These are phyloP conservation scores for Nomada ruficornis DNA, from an alignment of 2,888 invertebrate genomes.

Conservation along the genomic window DNA sequence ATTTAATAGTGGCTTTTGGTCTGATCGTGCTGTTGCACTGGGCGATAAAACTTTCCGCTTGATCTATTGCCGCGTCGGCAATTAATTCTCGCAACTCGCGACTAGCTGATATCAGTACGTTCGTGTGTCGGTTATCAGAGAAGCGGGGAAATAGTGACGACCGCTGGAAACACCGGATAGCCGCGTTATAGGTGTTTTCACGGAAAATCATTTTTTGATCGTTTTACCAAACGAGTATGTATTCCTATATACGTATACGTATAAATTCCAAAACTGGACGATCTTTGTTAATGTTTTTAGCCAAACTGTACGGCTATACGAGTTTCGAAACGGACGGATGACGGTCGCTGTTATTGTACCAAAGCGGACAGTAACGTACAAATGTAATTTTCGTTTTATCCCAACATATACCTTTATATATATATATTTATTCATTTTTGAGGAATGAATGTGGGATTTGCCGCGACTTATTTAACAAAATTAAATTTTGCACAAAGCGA, in stretches of 20 bases:
- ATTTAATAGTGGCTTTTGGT: constrained; percentile 14
- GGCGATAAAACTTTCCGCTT: constrained; percentile 65
- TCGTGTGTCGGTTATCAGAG: constrained; percentile 56
- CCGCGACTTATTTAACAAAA: too few species aligned
- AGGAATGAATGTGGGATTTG: too few species aligned
- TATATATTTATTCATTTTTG: too few species aligned
- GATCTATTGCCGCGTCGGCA: constrained; percentile 63
- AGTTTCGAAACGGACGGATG: neutral
- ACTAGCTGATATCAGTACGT: constrained; percentile 49
- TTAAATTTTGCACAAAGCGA: too few species aligned
- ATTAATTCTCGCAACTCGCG: constrained; percentile 58
- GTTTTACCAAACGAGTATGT: constrained; percentile 42
- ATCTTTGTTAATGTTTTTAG: constrained; percentile 39
- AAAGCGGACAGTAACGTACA: neutral
- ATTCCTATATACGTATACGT: constrained; percentile 15
- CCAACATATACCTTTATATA: too few species aligned
- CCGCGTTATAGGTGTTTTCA: constrained; percentile 51
- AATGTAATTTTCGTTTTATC: too few species aligned
- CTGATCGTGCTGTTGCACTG: constrained; percentile 36
- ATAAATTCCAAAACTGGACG: constrained; percentile 33
- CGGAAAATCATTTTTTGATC: constrained; percentile 60
- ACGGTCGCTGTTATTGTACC: too few species aligned
- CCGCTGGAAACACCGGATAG: constrained; percentile 42
- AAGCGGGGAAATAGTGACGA: constrained; percentile 58
- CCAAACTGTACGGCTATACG: constrained; percentile 1